Base-by-base conservation (phyloP, 1,140 invertebrate species). In the Calephelis nemesis region DNA sequence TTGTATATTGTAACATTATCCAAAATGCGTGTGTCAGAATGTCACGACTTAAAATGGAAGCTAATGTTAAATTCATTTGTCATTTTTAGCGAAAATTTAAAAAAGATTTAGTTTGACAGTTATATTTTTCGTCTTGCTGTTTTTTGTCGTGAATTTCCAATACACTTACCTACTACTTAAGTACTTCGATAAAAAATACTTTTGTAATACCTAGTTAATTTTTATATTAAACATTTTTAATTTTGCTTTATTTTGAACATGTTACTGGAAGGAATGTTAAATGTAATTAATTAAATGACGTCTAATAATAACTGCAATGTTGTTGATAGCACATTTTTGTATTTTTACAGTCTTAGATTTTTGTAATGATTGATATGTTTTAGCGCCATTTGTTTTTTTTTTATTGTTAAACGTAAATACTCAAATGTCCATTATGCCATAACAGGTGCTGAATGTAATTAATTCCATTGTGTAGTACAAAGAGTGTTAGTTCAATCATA, bases 381-480 rank as follows among this genome's bases (percentile, higher is more conserved):
- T 58, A 66, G 54, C 50, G 49, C 52, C 42, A 45, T 54, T 66
- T 47, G 12, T 47, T 30, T 48, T 15, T 63, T 48, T 54, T 66
- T 66, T 47, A 58, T 66, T 58, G 54, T 58, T 58, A 58, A 12
- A 30, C 19, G 30, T 52, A 52, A 52, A 42, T 42, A 66, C 65
- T 58, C 50, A 11, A 58, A 66, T 58, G 40, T 69, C 15, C 49
- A 58, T 49, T 58, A 69, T 77, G 78, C 78, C 78, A 78, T 79
- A 76, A 70, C 58, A 70, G 78, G 78, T 80, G 76, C 76, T 78
- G 78, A 72, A 70, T 70, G 74, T 72, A 74, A 73, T 68, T 77
- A 75, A 77, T 78, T 80, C 78, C 76, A 80, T 76, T 74, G 68
- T 78, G 73, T 78, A 80, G 78, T 78, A 79, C 75, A 77, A 76